Base-by-base conservation (phyloP, 2,113 vertebrate species). In the Pagrus major region DNA sequence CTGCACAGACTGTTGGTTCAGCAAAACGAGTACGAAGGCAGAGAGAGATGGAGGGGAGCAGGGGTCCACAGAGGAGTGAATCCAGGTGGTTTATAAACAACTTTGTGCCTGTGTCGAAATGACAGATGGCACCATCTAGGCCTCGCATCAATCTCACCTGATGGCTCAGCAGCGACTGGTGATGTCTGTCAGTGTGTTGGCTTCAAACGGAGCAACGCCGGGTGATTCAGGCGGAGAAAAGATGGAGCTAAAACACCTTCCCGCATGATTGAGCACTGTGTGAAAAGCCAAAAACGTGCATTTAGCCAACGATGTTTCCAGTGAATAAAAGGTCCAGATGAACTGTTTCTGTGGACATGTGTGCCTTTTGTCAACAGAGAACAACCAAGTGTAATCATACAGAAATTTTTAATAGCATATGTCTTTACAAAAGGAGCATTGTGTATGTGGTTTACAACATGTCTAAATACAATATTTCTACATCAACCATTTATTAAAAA, bases 401-500 rank as follows among this genome's bases (percentile, higher is more conserved):
- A 83, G 68, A 88, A 86, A 83, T 60, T 91, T n/a, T 91, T 90
- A 93, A 84, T 90, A 80, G 85, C 78, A 81, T 71, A 72, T 73
- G 3, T 86, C 70, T 83, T 89, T 90, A 91, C 88, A 94, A 94
- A 93, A 92, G 54, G 52, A 86, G 77, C 56, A 77, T 86, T 78
- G 78, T 91, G 75, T 81, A 73, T 77, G 84, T 88, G 78, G 82
- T 80, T 86, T 85, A 90, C 86, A 87, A 78, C 82, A 86, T 59
- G 70, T 87, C 61, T 87, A 78, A 87, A 88, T 80, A 66, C 71
- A 68, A 3, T 54, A 92, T 83, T 81, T 88, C 74, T 81, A 86
- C 77, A 83, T 86, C 51, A 76, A 91, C 81, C 70, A 83, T 71
- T 89, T 91, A 91, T 65, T 89, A 89, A 89, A 93, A 92, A 92